phyloP scores from a whole-genome alignment of 2,113 vertebrate genomes.

The Sprattus sprattus region DNA sequence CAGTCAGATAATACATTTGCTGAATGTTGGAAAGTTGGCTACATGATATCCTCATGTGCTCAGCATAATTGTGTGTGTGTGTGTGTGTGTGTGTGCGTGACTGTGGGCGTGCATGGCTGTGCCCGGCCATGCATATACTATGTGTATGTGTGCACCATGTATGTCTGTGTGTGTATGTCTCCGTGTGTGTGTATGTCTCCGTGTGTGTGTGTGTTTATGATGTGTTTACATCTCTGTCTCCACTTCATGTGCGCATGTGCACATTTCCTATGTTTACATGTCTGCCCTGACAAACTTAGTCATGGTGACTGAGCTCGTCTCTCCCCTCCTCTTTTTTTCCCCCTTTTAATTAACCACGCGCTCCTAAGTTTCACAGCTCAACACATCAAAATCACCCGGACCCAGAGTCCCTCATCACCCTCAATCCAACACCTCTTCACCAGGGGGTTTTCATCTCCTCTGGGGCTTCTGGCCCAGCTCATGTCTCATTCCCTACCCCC shows the following conservation, averaged over 20 bases:
- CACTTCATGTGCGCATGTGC: neutral
- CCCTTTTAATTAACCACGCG: neutral
- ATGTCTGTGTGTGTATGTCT: constrained; percentile 3
- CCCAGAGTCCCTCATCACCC: neutral
- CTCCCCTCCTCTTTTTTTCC: neutral
- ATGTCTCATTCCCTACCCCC: neutral
- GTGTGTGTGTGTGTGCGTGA: neutral
- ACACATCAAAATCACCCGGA: neutral
- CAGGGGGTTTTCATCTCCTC: neutral
- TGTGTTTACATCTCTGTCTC: neutral
- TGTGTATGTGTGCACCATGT: neutral
- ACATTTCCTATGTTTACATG: neutral
- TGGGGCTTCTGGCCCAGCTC: neutral
- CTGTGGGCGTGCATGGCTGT: neutral
- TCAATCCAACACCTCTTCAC: neutral
- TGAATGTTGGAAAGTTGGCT: constrained; percentile 48
- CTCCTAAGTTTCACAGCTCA: neutral
- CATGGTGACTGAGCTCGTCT: neutral
- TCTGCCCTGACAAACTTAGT: constrained; percentile 10
- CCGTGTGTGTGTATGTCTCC: constrained; percentile 13
- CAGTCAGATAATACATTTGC: neutral
- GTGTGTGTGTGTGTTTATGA: constrained; percentile 19
- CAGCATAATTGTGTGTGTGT: constrained; percentile 35
- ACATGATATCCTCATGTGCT: constrained; percentile 53
- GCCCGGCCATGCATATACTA: no score